A percentile compares a stretch with the other conserved stretches of the same genome.
phyloP scores from a whole-genome alignment of 2,113 vertebrate species.

The Gasterosteus aculeatus region DNA sequence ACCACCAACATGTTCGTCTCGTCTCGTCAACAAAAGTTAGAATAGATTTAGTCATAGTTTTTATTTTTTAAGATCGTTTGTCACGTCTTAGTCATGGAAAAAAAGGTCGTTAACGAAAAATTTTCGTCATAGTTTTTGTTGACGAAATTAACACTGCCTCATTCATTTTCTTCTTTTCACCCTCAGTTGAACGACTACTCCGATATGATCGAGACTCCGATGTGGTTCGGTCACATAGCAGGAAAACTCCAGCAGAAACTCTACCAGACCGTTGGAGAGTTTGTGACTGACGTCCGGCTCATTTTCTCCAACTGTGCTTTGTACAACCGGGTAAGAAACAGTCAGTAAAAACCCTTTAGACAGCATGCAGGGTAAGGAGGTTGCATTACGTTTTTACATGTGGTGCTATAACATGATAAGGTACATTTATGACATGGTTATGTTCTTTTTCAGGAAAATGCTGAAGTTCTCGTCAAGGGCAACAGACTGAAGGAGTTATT shows the following conservation, averaged over 20 bases:
- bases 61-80: too few relatives aligned
- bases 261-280: conserved; percentile 67
- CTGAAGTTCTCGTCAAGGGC: conserved; percentile 11
- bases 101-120: too few relatives aligned
- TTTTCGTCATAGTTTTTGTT: too few relatives aligned
- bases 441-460: conserved; percentile 65
- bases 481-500: conserved; percentile 62
- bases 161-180: not conserved
- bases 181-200: conserved; percentile 53
- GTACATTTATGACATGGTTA: not conserved
- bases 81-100: too few relatives aligned
- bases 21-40: too few relatives aligned
- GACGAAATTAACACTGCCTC: not conserved
- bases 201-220: conserved; percentile 50
- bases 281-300: conserved; percentile 70
- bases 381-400: not conserved
- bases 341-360: not conserved
- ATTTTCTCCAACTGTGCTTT: conserved; percentile 72
- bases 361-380: not conserved
- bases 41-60: too few relatives aligned
- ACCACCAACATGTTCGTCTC: too few relatives aligned
- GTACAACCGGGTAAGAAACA: conserved; percentile 68
- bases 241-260: conserved; percentile 49
- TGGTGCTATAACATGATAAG: not conserved
- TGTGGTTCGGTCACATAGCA: conserved; percentile 67